Evolutionary conservation across 1,140 invertebrate genomes (phyloP).

Genomic region (Drosophila subobscura): DNA sequence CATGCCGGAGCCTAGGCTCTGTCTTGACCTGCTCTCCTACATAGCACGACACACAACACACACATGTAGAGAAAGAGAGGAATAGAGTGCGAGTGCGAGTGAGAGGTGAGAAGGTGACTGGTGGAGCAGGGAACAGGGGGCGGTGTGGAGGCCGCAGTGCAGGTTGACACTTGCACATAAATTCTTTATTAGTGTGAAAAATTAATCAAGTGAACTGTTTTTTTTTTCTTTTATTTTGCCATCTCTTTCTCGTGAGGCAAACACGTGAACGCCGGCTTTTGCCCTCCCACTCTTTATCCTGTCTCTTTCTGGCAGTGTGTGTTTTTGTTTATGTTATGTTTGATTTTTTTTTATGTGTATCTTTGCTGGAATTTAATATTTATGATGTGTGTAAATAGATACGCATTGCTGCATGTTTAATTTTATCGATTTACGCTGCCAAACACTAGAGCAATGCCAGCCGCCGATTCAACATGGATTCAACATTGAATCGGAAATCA

Average conservation of each 20-base stretch:
- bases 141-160: constrained; percentile 54
- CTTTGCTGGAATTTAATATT: constrained; percentile 73
- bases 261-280: background rate
- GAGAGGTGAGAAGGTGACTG: too few species aligned
- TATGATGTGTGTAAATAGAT: constrained; percentile 79
- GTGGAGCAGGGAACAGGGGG: constrained; percentile 1
- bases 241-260: too few species aligned
- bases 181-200: constrained; percentile 82
- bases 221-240: constrained; percentile 16
- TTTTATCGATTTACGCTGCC: constrained; percentile 65
- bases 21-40: constrained; percentile 69
- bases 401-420: constrained; percentile 76
- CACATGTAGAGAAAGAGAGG: background rate
- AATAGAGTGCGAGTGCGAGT: background rate
- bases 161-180: constrained; percentile 78
- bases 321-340: constrained; percentile 38
- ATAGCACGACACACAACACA: background rate
- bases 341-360: constrained; percentile 37
- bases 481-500: background rate
- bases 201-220: constrained; percentile 75
- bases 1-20: constrained; percentile 20
- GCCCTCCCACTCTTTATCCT: constrained; percentile 2
- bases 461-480: background rate
- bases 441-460: constrained; percentile 33
- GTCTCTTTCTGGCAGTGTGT: constrained; percentile 23